Evolutionary conservation across 2,113 vertebrate genomes (phyloP).

Genomic region (Okapia johnstoni): DNA sequence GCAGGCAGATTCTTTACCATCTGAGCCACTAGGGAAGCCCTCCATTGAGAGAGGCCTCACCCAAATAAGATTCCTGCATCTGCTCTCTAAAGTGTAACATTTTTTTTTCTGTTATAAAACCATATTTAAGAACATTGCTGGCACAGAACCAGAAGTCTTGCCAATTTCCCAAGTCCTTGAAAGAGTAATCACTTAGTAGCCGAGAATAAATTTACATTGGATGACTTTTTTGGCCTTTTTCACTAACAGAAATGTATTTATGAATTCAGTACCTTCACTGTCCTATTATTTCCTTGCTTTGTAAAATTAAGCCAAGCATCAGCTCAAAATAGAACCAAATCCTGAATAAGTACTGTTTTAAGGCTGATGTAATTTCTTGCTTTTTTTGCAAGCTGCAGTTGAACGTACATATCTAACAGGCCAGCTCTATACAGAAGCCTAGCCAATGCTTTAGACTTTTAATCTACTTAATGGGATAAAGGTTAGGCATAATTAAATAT

Average conservation of each 20-base stretch:
- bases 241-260: conserved; percentile 53
- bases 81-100: neutral
- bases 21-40: neutral
- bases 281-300: conserved; percentile 55
- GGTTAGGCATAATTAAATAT: conserved; percentile 77
- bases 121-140: conserved; percentile 9
- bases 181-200: conserved; percentile 45
- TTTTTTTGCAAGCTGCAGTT: conserved; percentile 69
- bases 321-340: conserved; percentile 80
- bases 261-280: conserved; percentile 40
- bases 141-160: conserved; percentile 31
- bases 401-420: conserved; percentile 69
- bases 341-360: conserved; percentile 75
- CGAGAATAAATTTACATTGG: conserved; percentile 60
- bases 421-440: conserved; percentile 53
- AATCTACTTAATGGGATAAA: conserved; percentile 80
- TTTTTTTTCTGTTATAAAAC: neutral
- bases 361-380: conserved; percentile 66
- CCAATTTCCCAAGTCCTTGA: conserved; percentile 56
- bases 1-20: neutral
- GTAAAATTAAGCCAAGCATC: conserved; percentile 75
- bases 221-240: conserved; percentile 51
- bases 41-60: neutral
- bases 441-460: conserved; percentile 70
- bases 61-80: neutral